Percentiles rank a stretch among this genome's conserved stretches.
phyloP scores from a whole-genome alignment of 2,113 vertebrate species.

The Zapornia atra region DNA sequence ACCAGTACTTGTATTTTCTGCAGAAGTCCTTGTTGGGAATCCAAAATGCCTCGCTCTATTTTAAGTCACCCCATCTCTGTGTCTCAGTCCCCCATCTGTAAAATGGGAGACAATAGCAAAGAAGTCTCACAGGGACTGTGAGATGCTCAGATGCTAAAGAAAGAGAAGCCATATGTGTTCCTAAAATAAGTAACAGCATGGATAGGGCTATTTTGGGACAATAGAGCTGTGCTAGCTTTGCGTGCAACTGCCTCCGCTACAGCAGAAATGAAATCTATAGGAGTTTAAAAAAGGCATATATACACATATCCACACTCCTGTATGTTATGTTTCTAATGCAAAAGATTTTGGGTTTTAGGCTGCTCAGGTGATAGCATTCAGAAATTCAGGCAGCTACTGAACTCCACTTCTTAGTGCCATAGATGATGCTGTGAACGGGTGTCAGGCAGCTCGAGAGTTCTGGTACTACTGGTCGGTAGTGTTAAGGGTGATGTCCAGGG shows the following conservation, averaged over 20 bases:
- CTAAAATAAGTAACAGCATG: constrained; percentile 59
- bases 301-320: not conserved
- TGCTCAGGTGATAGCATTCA: constrained; percentile 30
- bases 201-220: constrained; percentile 49
- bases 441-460: not conserved
- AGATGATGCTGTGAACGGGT: not conserved
- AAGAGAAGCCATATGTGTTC: constrained; percentile 52
- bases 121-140: constrained; percentile 15
- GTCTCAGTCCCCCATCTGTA: not conserved
- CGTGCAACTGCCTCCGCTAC: constrained; percentile 35
- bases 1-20: not conserved
- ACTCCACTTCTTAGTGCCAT: not conserved
- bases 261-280: not conserved
- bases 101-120: constrained; percentile 54
- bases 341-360: constrained; percentile 23
- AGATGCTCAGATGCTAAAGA: constrained; percentile 52
- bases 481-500: not conserved
- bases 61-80: not conserved
- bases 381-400: constrained; percentile 56
- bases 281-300: not conserved
- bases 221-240: constrained; percentile 23
- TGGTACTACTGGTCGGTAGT: accelerated
- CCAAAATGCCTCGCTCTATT: not conserved
- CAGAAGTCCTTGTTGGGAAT: not conserved
- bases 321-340: not conserved